These are phyloP conservation scores for Sinotaia quadrata DNA, from an alignment of 2,888 invertebrate species.

Conservation along the genomic window DNA sequence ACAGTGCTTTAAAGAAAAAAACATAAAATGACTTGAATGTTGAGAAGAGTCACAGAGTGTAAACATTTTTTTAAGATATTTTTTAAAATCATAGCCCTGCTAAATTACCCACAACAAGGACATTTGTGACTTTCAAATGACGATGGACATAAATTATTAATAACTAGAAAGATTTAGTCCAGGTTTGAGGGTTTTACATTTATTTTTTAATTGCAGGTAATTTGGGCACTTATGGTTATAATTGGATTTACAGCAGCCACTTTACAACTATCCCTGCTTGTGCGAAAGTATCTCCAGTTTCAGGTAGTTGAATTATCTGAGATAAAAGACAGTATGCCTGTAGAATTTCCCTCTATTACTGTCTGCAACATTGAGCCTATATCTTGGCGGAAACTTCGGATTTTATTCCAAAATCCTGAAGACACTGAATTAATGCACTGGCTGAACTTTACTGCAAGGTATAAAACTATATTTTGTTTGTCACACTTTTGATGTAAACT, in stretches of 20 bases:
- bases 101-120: no score
- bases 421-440: conserved; percentile 46
- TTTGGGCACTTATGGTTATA: conserved; percentile 64
- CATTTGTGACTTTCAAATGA: no score
- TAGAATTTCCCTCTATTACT: conserved; percentile 65
- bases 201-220: conserved; percentile 43
- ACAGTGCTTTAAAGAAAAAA: no score
- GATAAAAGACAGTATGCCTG: conserved; percentile 65
- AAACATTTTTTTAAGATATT: no score
- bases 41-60: no score
- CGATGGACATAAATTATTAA: no score
- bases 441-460: conserved; percentile 45
- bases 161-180: no score
- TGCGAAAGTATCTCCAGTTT: conserved; percentile 60
- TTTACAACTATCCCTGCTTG: conserved; percentile 61
- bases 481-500: no score
- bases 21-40: no score
- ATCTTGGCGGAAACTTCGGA: conserved; percentile 55
- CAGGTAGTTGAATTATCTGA: conserved; percentile 64
- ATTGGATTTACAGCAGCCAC: conserved; percentile 66
- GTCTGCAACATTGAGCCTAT: conserved; percentile 67
- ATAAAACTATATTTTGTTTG: not conserved
- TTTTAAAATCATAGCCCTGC: no score
- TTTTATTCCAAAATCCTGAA: conserved; percentile 36
- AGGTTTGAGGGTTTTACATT: no score